Evolutionary conservation across 1,140 invertebrate genomes (phyloP).

Genomic region (Drosophila tristis): DNA sequence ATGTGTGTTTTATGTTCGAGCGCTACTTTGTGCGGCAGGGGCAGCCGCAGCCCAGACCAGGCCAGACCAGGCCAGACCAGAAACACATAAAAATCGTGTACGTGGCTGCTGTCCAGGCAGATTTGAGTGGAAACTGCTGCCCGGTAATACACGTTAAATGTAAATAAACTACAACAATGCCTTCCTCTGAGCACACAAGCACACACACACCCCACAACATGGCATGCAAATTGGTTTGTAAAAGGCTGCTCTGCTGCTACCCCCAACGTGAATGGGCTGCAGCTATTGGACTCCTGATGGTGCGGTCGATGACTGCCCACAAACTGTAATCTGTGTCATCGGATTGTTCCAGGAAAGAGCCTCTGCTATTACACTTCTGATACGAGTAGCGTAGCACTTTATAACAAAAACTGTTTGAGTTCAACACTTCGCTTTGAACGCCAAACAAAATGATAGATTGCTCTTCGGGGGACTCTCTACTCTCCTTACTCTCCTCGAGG

Average conservation of each 20-base stretch:
- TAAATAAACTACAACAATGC: slow-evolving; percentile 31
- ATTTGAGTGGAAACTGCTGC: slow-evolving; percentile 21
- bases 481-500: no score
- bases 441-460: no score
- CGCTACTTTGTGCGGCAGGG: slow-evolving; percentile 55
- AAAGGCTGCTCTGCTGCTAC: slow-evolving; percentile 6
- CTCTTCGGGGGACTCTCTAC: no score
- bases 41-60: slow-evolving; percentile 1
- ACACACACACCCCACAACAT: slow-evolving; percentile 4
- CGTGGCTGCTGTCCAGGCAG: slow-evolving; percentile 25
- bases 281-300: no score
- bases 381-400: no score
- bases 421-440: no score
- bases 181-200: slow-evolving; percentile 3
- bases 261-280: no score
- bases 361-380: no score
- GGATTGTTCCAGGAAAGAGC: no score
- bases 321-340: no score
- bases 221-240: slow-evolving; percentile 60
- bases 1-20: slow-evolving; percentile 63
- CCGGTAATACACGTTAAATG: slow-evolving; percentile 9
- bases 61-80: slow-evolving; percentile 24
- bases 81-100: slow-evolving; percentile 19
- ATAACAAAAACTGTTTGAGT: no score
- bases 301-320: no score